phyloP scores from a whole-genome alignment of 1,140 invertebrate species.

The Drosophila bocqueti region DNA sequence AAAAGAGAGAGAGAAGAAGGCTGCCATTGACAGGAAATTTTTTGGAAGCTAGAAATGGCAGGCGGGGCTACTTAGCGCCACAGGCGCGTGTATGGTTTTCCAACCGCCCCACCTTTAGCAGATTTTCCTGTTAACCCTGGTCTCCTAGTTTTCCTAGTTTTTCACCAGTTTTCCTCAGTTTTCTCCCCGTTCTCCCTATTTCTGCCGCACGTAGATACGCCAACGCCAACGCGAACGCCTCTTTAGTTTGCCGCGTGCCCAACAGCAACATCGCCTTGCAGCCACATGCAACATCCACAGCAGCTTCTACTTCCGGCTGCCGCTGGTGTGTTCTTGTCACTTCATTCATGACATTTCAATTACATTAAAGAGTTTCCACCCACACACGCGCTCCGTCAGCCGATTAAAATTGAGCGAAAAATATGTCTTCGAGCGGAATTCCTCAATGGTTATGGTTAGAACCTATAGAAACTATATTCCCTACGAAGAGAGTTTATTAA shows the following conservation, averaged over 20 bases:
- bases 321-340: slow-evolving; percentile 43
- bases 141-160: slow-evolving; percentile 17
- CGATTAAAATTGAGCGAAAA: slow-evolving; percentile 40
- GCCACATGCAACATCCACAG: slow-evolving; percentile 19
- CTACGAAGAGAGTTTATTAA: too few species aligned
- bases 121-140: slow-evolving; percentile 17
- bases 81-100: slow-evolving; percentile 32
- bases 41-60: slow-evolving; percentile 34
- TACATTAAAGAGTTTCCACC: slow-evolving; percentile 42
- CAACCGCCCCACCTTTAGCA: background rate
- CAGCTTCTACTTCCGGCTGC: slow-evolving; percentile 42
- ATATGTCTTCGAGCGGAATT: slow-evolving; percentile 7
- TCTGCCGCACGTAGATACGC: slow-evolving; percentile 13
- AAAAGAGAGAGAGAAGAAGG: background rate
- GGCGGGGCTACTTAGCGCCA: slow-evolving; percentile 53
- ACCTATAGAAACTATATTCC: background rate
- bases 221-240: slow-evolving; percentile 20
- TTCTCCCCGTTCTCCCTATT: background rate
- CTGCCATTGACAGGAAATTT: slow-evolving; percentile 64
- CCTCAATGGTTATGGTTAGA: background rate
- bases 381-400: background rate
- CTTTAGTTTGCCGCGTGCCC: slow-evolving; percentile 47
- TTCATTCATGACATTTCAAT: slow-evolving; percentile 65
- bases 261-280: slow-evolving; percentile 29
- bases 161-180: too few species aligned